Evolutionary conservation across 2,113 vertebrate genomes (phyloP).

Genomic region (Riparia riparia): DNA sequence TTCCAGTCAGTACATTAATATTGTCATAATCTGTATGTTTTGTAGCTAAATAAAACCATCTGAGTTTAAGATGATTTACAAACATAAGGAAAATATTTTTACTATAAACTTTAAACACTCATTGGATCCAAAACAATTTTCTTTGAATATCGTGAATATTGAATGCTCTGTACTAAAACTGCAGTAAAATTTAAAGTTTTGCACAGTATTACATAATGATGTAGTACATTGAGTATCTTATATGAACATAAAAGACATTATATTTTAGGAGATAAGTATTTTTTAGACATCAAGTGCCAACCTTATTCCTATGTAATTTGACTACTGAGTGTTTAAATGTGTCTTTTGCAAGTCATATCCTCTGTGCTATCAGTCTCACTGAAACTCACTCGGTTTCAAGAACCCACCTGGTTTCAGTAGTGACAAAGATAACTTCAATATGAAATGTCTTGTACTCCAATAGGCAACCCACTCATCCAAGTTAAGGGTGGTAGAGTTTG

Average conservation of each 20-base stretch:
- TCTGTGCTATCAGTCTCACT: not conserved
- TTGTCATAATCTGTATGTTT: not conserved
- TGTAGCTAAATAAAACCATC: not conserved
- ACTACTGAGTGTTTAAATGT: not conserved
- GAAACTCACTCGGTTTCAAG: not conserved
- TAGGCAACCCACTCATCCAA: not conserved
- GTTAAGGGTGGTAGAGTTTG: not conserved
- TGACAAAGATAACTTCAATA: not conserved
- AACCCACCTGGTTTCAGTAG: not conserved
- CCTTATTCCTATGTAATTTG: not conserved
- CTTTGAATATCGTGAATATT: not conserved
- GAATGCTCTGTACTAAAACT: not conserved
- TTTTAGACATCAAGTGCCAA: not conserved
- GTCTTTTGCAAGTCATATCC: not conserved
- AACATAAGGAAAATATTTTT: not conserved
- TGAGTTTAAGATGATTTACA: not conserved
- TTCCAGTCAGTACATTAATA: not conserved
- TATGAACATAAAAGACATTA: not conserved
- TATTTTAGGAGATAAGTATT: not conserved
- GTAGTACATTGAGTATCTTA: not conserved
- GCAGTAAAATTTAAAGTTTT: not conserved
- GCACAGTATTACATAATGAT: not conserved
- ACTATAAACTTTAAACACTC: not conserved
- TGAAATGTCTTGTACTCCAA: not conserved
- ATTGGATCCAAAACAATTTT: not conserved